Conservation (phyloP, 2,797 vertebrate species). For the Pangasius sanitwongsei region DNA sequence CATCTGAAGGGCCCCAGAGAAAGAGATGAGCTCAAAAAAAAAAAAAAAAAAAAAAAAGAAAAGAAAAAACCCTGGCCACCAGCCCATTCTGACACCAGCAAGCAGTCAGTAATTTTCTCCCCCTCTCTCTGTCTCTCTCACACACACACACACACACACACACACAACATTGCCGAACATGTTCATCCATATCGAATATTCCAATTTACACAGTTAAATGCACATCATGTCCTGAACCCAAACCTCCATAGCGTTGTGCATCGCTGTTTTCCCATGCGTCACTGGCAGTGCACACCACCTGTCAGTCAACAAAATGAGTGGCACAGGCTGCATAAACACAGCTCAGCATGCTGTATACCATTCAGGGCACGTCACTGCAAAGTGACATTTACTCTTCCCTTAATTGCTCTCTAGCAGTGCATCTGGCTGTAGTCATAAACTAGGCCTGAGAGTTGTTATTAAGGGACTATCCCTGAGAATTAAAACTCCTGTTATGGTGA, state of each 20-base stretch:
- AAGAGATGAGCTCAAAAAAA: conserved; percentile 17
- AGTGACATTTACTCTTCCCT: conserved; percentile 7
- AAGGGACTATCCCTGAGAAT: background rate
- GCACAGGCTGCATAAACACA: conserved; percentile 19
- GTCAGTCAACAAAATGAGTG: conserved; percentile 25
- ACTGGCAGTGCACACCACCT: background rate
- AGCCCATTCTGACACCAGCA: conserved; percentile 38
- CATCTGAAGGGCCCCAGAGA: conserved; percentile 48
- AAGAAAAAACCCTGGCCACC: conserved; percentile 21
- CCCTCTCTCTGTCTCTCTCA: background rate
- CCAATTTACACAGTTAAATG: background rate
- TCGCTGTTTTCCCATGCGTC: conserved; percentile 10
- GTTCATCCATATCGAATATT: background rate
- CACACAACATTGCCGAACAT: background rate
- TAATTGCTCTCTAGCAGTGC: conserved; percentile 2
- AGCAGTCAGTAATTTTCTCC: background rate
- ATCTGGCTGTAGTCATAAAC: conserved; percentile 3
- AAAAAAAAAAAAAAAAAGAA: conserved; percentile 2
- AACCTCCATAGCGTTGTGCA: background rate
- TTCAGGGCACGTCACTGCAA: background rate
- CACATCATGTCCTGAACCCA: background rate
- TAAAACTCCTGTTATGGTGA: background rate
- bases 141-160: background rate
- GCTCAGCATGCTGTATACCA: conserved; percentile 3
- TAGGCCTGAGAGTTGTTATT: conserved; percentile 4